Base-by-base conservation (phyloP, 2,113 vertebrate species). In the Leuciscus idus region DNA sequence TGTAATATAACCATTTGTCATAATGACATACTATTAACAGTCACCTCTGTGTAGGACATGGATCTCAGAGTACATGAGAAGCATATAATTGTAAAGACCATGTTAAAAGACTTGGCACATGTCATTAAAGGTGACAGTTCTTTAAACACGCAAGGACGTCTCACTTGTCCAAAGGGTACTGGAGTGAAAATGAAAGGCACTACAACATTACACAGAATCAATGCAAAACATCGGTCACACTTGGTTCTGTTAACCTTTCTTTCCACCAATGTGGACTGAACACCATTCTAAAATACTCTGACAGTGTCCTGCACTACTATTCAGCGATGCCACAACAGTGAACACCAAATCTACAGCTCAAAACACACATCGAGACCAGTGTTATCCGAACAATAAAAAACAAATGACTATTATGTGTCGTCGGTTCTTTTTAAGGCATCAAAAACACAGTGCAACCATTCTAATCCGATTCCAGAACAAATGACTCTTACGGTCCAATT, bases 1-100 rank as follows among this genome's bases (percentile, higher is more conserved):
- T 52, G 33, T 84, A 85, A 87, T 88, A 72, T 87, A 84, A 84
- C 79, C 85, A 88, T 88, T 88, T 90, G 87, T 90, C 89, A 90
- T 88, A 85, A 90, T 88, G 89, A 86, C 89, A 90, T 83, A 85
- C 84, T 90, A 90, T 90, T 90, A 90, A 75, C 86, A 87, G 83
- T 90, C 87, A 90, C 89, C 89, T 86, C 88, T 82, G 57, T 82
- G 84, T 89, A 87, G 88, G 86, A 89, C 86, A 87, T 19, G 52
- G 23, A 43, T 84, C 23, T 79, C 64, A 68, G 26, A 82, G 55
- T 72, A 85, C 78, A 85, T 48, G 61, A 78, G 57, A 70, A 30
- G 30, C 80, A 79, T 84, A 75, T 52, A 52, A 66, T 86, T 46
- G 39, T 70, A 78, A 55, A 85, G 74, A 75, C 26, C 23, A 59